Base-by-base conservation (phyloP, 53 echinoderm and acorn worm species). In the Holothuria scabra region DNA sequence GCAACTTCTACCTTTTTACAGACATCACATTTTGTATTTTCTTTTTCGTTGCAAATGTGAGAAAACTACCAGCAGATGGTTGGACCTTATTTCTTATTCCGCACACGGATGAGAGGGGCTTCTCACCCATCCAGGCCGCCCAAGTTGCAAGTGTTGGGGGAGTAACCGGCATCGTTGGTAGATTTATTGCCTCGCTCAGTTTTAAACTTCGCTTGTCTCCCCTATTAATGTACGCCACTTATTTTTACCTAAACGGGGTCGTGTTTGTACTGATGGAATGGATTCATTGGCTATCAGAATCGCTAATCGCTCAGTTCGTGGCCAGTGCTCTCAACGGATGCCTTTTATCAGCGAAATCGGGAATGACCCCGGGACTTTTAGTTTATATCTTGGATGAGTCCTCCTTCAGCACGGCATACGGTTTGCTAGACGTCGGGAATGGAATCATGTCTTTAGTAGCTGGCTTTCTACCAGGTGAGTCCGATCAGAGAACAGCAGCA, bases 21-120 rank as follows among this genome's bases (percentile, higher is more conserved):
- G 26, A 22, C 56, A 26, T 44, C 12, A 8, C 19, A 19, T 80
- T 80, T 28, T 37, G 9, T 80, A 9, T 80, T 19, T 80, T 80
- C 38, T 59, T 80, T 44, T 24, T 80, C 12, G 34, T 80, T 37
- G 80, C 31, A 16, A 80, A 80, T 60, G 23, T 33, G 5, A 80
- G 80, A 22, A 80, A 80, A 57, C 58, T 80, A 4, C 80, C 80
- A 19, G 62, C 80, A 34, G 80, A 80, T n/a, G 80, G 80, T 60
- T 80, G 80, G 80, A 80, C 80, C 29, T 22, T 80, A 23, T 80
- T 80, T 60, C 80, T 80, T 12, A 60, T 80, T n/a, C 80, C 80
- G 8, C 59, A 80, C 22, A 31, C 58, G 1, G 61, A 35, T 30
- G 60, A 80, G 38, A 30, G 11, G 31, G 60, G 60, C 12, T 32